Base-by-base conservation (phyloP, 1,140 invertebrate genomes). In the Drosophila dunni region DNA sequence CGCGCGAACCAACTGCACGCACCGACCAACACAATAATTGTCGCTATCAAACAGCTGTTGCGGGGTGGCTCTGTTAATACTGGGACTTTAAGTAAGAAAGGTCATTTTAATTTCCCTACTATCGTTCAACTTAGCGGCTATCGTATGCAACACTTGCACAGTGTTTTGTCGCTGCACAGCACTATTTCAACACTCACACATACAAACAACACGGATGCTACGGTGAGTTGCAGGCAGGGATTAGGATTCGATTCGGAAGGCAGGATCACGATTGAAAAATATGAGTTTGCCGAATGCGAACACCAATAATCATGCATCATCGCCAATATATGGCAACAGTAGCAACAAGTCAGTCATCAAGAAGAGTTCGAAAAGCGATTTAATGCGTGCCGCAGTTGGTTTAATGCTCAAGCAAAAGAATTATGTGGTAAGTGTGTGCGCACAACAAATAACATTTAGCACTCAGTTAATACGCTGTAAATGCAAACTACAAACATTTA, bases 381-480 rank as follows among this genome's bases (percentile, higher is more conserved):
- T 92, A 13, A 61, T 91, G 67, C 79, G 91, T 13, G 66, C 85
- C n/a, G 80, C 91, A n/a, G 78, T 92, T 10, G 91, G 91, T 13
- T 60, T 81, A 48, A 68, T 91, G 63, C 68, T 92, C 2, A 92
- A 92, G 58, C 86, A 92, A 67, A 91, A 91, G 64, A 91, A 90
- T 50, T 92, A 91, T 90, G 84, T 92, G 77, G 92, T 91, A 82
- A 79, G 81, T 74, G 20, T 42, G 3, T 11, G 11, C 34, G 13
- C 9, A 29, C 10, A 13, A 2, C 13, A 29, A 50, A 3, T 51
- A 13, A 9, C 4, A 36, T 3, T 42, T 0, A 17, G 29, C 20
- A 42, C 10, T 24, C 24, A 5, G 7, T 13, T 1, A 29, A 10
- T 6, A 2, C 11, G 10, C 2, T 29, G 24, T 29, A 29, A 5